These are phyloP conservation scores for Oligia latruncula DNA, from an alignment of 2,888 invertebrate genomes.

Conservation along the genomic window DNA sequence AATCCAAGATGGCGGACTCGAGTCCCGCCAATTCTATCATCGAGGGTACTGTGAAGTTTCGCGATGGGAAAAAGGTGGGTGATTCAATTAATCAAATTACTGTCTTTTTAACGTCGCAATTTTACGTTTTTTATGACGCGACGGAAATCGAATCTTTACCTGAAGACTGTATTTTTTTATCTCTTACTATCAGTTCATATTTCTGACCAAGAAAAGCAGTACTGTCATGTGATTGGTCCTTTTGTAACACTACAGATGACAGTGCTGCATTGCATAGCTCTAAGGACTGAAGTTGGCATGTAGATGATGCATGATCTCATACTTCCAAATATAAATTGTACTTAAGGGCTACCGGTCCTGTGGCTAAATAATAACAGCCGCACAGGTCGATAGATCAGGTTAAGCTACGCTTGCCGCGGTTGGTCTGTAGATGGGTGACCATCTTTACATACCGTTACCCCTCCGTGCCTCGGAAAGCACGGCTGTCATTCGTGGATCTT, in stretches of 20 bases:
- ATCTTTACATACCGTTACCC: no score
- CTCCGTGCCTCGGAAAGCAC: no score
- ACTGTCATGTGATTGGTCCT: background rate
- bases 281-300: background rate
- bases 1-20: conserved; percentile 84
- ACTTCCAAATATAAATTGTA: conserved; percentile 12
- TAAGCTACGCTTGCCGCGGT: no score
- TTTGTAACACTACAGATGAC: background rate
- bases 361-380: no score
- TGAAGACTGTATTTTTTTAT: background rate
- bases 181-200: background rate
- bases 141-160: background rate
- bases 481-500: no score
- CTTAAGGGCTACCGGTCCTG: conserved; percentile 3
- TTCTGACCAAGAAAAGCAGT: background rate
- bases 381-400: no score
- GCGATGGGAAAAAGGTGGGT: conserved; percentile 96
- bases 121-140: conserved; percentile 8
- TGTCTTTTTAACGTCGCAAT: conserved; percentile 13
- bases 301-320: conserved; percentile 1
- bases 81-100: conserved; percentile 38
- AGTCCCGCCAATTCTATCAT: conserved; percentile 93
- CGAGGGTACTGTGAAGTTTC: conserved; percentile 97
- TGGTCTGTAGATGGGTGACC: no score
- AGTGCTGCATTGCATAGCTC: background rate